Evolutionary conservation across 2,797 vertebrate species (phyloP).

Genomic region (Podargus strigoides): DNA sequence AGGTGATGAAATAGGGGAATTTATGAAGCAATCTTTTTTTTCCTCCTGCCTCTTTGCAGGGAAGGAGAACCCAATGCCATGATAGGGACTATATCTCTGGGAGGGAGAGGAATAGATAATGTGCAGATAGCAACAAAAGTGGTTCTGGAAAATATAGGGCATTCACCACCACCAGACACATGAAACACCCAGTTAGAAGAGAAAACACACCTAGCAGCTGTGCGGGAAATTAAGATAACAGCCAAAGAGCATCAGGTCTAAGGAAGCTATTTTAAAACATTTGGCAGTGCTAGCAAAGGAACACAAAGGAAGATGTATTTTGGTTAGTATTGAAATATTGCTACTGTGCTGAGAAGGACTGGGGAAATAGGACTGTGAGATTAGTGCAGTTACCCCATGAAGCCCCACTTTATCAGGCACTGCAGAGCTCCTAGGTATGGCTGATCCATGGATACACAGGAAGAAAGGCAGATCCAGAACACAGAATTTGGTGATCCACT

Average conservation of each 20-base stretch:
- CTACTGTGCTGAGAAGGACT: neutral
- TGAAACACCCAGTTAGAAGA: neutral
- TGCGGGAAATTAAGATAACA: neutral
- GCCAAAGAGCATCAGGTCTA: neutral
- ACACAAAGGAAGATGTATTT: neutral
- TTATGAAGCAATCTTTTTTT: neutral
- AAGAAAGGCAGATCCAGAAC: neutral
- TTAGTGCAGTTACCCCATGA: neutral
- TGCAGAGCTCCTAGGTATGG: neutral
- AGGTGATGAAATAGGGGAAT: slow-evolving; percentile 8
- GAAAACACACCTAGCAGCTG: neutral
- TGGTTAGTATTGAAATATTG: neutral
- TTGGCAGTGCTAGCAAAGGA: neutral
- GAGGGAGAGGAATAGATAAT: neutral
- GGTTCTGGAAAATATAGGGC: neutral
- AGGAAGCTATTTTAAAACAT: neutral
- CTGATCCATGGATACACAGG: neutral
- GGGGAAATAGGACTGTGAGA: neutral
- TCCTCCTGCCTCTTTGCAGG: neutral
- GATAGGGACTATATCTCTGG: neutral
- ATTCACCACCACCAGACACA: neutral
- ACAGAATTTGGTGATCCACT: neutral
- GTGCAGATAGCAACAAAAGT: neutral
- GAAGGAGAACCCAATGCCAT: neutral
- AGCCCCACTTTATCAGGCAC: neutral